Evolutionary conservation across 1,140 invertebrate species (phyloP).

Genomic region (Tetramorium simillimum): DNA sequence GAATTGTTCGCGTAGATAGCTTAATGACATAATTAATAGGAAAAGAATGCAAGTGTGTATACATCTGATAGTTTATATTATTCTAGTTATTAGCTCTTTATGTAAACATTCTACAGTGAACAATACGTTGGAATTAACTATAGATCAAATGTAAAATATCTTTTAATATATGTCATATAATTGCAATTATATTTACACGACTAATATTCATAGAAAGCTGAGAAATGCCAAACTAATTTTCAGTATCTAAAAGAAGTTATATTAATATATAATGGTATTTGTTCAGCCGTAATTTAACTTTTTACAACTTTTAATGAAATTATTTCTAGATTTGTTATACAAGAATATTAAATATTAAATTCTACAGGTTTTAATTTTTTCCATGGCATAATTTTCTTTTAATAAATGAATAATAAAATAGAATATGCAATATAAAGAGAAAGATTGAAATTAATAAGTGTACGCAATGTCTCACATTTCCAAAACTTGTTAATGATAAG

Average conservation of each 20-base stretch:
- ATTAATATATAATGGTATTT: not conserved
- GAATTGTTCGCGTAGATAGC: too few relatives aligned
- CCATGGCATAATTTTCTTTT: not conserved
- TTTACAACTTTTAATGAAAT: not conserved
- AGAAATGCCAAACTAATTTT: conserved; percentile 46
- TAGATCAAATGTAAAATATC: not conserved
- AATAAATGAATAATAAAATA: not conserved
- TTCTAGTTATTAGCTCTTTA: not conserved
- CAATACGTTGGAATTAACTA: too few relatives aligned
- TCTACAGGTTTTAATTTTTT: not conserved
- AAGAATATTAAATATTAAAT: not conserved
- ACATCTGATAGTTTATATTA: too few relatives aligned
- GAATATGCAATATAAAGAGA: not conserved
- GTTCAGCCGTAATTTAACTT: not conserved
- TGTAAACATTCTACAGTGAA: not conserved
- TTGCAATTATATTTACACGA: conserved; percentile 25
- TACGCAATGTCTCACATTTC: conserved; percentile 41
- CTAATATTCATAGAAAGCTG: conserved; percentile 46
- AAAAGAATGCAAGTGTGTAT: too few relatives aligned
- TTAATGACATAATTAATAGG: too few relatives aligned
- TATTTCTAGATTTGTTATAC: not conserved
- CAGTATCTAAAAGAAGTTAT: conserved; percentile 21
- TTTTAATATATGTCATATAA: not conserved
- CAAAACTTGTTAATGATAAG: conserved; percentile 63
- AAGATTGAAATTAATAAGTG: not conserved